Evolutionary conservation across 1,140 invertebrate species (phyloP).

Genomic region (Drosophila kohkoa): DNA sequence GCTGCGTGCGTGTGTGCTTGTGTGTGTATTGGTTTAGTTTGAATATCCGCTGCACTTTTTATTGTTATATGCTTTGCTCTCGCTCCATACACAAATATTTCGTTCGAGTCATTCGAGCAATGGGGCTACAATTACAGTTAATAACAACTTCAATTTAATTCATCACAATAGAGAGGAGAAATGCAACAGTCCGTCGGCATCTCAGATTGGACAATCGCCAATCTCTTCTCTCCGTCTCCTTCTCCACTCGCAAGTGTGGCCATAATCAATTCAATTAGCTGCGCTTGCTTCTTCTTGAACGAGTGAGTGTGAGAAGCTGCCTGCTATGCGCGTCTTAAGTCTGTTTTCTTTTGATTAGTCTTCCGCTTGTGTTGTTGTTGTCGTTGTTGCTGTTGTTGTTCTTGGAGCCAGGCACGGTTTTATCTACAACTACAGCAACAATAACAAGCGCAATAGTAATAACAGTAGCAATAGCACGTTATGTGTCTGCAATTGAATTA

Average conservation of each 20-base stretch:
- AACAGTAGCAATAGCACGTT: conserved; percentile 37
- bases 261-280: conserved; percentile 69
- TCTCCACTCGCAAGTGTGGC: not conserved
- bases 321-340: conserved; percentile 51
- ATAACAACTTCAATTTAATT: conserved; percentile 74
- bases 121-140: conserved; percentile 67
- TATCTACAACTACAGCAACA: conserved; percentile 53
- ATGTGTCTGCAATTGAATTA: conserved; percentile 78
- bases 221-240: conserved; percentile 2
- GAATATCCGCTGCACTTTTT: conserved; percentile 43
- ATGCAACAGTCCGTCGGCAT: conserved; percentile 24
- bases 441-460: conserved; percentile 11
- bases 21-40: conserved; percentile 42
- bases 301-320: conserved; percentile 33
- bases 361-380: conserved; percentile 32
- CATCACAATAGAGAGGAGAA: conserved; percentile 48
- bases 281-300: conserved; percentile 51
- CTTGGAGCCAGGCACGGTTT: conserved; percentile 72
- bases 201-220: conserved; percentile 40
- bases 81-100: conserved; percentile 3
- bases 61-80: conserved; percentile 21
- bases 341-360: conserved; percentile 55
- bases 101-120: conserved; percentile 21
- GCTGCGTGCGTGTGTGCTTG: conserved; percentile 18
- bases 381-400: conserved; percentile 45